Percentiles rank a stretch among this genome's conserved stretches.
Conservation (phyloP, 1,140 invertebrate genomes). For the Steinernema khuongi region DNA sequence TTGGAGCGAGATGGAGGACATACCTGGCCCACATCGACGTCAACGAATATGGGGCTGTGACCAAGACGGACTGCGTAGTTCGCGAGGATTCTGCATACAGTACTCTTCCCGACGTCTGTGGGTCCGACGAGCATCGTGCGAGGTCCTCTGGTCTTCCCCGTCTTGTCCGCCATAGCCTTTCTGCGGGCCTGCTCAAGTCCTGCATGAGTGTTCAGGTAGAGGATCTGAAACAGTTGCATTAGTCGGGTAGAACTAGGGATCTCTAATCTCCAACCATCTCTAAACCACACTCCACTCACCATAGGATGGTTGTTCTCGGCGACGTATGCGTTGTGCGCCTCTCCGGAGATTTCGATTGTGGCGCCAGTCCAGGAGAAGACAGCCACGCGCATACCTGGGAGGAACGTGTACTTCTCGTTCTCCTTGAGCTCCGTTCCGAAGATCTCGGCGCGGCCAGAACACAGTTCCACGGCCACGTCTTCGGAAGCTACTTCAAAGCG, state of each 20-base stretch:
- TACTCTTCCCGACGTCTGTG: constrained; percentile 90
- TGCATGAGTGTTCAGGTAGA: constrained; percentile 89
- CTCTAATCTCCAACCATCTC: background rate
- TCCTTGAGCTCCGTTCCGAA: constrained; percentile 93
- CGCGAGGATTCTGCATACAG: constrained; percentile 77
- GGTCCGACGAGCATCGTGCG: constrained; percentile 84
- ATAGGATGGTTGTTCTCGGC: constrained; percentile 51
- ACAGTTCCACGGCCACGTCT: constrained; percentile 49
- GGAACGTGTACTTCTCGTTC: constrained; percentile 84
- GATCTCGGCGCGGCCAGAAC: constrained; percentile 78
- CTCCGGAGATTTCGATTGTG: constrained; percentile 68
- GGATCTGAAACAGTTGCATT: constrained; percentile 65
- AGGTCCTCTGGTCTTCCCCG: constrained; percentile 57
- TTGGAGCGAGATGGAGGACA: background rate
- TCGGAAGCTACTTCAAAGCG: constrained; percentile 36
- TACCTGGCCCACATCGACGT: constrained; percentile 90
- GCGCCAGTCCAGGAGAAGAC: constrained; percentile 94
- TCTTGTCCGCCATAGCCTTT: constrained; percentile 70
- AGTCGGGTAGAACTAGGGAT: constrained; percentile 20
- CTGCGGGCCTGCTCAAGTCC: constrained; percentile 81
- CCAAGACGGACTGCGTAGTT: constrained; percentile 88
- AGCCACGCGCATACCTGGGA: constrained; percentile 77
- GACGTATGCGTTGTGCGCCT: constrained; percentile 49
- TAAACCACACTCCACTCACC: constrained; percentile 46
- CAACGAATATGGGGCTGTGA: constrained; percentile 76